Evolutionary conservation across 2,888 invertebrate species (phyloP).

Genomic region (Cancer borealis): DNA sequence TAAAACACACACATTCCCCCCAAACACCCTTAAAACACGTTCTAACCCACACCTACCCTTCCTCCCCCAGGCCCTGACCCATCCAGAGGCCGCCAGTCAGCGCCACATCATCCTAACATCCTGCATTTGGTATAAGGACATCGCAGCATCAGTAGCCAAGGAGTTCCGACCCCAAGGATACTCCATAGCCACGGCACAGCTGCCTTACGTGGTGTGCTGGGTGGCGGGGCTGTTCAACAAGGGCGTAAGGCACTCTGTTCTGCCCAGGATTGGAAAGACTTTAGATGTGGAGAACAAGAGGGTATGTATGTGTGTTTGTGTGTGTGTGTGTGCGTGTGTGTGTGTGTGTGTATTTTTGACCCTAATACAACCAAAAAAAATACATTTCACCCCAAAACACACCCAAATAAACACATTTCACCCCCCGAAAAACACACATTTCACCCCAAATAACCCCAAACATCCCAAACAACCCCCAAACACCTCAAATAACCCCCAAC

Average conservation of each 20-base stretch:
- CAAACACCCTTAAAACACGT: no score
- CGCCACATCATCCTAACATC: slow-evolving; percentile 80
- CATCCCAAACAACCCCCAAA: no score
- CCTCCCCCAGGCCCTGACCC: slow-evolving; percentile 80
- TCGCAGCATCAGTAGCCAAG: slow-evolving; percentile 81
- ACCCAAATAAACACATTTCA: no score
- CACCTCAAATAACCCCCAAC: no score
- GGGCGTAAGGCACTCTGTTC: slow-evolving; percentile 80
- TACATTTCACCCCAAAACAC: no score
- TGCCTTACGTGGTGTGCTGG: slow-evolving; percentile 80
- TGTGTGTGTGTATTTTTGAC: no score
- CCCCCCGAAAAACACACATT: no score
- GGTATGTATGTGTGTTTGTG: slow-evolving; percentile 78
- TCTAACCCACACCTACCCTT: no score
- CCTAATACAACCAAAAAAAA: no score
- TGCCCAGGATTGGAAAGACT: slow-evolving; percentile 80
- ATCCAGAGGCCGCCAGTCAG: slow-evolving; percentile 81
- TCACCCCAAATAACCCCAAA: no score
- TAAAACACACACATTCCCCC: no score
- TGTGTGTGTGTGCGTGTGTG: neutral
- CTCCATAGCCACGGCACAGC: slow-evolving; percentile 80
- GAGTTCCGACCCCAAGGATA: slow-evolving; percentile 82
- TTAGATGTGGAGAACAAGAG: slow-evolving; percentile 80
- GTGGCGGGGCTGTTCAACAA: slow-evolving; percentile 80
- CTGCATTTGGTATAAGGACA: slow-evolving; percentile 81